Evolutionary conservation across 2,888 invertebrate genomes (phyloP), one percentile per base, ranked within the genome.

Genomic region (Drepana falcataria): DNA sequence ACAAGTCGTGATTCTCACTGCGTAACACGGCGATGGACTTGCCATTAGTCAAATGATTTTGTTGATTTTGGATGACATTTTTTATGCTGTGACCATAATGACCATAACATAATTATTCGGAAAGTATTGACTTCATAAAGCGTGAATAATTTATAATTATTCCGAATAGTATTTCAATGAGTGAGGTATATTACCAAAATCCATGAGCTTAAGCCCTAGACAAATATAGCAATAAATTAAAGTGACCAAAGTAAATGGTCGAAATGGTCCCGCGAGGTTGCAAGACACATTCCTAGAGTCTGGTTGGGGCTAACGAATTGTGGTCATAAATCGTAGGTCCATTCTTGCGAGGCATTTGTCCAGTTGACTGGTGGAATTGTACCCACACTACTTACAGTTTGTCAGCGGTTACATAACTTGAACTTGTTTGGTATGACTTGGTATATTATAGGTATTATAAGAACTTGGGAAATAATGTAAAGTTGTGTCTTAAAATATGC

Each of bases 331-430:
- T 85, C 75, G 64, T 63, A 64, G 69, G 74, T 65, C 81, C 79
- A 79, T 80, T 81, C 84, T 81, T 73, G 78, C 66, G 71, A 69
- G 74, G 75, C 82, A 83, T 84, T 84, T 84, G 85, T 83, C 82
- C 80, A 63, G 71, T 72, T 77, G 79, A 81, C 79, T 67, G 66
- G 59, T 59, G 64, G 65, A 71, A 73, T 71, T 63, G 70, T 73
- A 51, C 40, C 68, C 60, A 64, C 59, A 63, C 61, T 66, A 44
- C 63, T 81, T 70, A 71, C 73, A 71, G 71, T 74, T 73, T 73
- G 71, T 69, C 68, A 65, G 68, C 56, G 66, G 69, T 67, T 64
- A 61, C 51, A 40, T 54, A 54, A 54, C 54, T 51, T 44, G 49
- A 37, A 40, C 51, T 54, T 51, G 54, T 54, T 51, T 47, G 35